phyloP scores from a whole-genome alignment of 2,888 invertebrate genomes.

The Cheilosia vernalis region DNA sequence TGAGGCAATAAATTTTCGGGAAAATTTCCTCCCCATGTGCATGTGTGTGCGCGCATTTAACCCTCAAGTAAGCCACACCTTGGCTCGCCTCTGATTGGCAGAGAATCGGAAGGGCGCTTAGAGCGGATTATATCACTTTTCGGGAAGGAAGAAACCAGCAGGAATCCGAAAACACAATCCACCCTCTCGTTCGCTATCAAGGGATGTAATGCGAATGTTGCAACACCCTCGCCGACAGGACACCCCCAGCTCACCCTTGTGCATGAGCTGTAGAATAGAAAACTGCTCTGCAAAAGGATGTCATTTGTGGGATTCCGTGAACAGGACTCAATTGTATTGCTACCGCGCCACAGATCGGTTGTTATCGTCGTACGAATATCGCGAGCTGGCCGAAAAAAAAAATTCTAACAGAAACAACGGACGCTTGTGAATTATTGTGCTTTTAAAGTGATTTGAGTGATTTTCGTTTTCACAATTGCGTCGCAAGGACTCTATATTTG shows the following conservation, averaged over 20 bases:
- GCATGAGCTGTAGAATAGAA: conserved; percentile 1
- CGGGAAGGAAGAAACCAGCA: conserved; percentile 74
- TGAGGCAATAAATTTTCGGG: conserved; percentile 71
- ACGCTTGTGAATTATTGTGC: conserved; percentile 44
- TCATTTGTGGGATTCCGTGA: conserved; percentile 76
- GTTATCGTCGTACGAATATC: conserved; percentile 79
- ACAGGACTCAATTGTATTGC: conserved; percentile 83
- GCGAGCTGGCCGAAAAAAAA: conserved; percentile 8
- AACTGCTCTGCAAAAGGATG: conserved; percentile 65
- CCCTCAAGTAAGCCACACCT: conserved; percentile 81
- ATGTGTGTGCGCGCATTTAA: conserved; percentile 73
- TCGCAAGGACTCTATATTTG: conserved; percentile 1
- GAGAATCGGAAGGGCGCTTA: conserved; percentile 80
- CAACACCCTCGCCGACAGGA: conserved; percentile 41
- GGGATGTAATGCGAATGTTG: conserved; percentile 35
- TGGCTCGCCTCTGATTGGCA: conserved; percentile 82
- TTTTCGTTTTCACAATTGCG: conserved; percentile 13
- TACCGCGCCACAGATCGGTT: conserved; percentile 84
- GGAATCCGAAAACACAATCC: conserved; percentile 53
- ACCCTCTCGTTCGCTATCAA: conserved; percentile 42
- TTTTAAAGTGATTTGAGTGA: conserved; percentile 53
- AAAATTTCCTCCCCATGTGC: conserved; percentile 67
- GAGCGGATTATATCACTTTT: conserved; percentile 80
- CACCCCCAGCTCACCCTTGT: conserved; percentile 42
- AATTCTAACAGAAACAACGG: neutral